Percentiles rank a stretch among this genome's conserved stretches.
Evolutionary conservation across 2,888 invertebrate species (phyloP).

Genomic region (Synergus itoensis): DNA sequence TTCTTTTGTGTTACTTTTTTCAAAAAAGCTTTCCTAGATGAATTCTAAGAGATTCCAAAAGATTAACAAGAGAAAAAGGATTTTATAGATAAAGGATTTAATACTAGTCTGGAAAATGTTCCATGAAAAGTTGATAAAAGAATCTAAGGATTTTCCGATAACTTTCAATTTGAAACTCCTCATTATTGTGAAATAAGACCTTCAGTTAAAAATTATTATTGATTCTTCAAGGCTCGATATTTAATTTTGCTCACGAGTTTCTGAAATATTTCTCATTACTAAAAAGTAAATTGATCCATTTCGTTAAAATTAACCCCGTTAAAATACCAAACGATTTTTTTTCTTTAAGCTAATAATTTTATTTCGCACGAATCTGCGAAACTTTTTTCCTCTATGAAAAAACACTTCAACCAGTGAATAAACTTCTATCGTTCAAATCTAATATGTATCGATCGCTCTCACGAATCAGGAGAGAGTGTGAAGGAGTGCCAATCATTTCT

Average conservation of each 20-base stretch:
- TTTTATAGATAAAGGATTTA: too few species aligned
- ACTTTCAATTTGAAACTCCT: too few species aligned
- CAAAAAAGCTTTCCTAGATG: too few species aligned
- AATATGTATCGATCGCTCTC: conserved; percentile 44
- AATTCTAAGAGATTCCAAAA: too few species aligned
- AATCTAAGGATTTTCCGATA: too few species aligned
- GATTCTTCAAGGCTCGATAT: not conserved
- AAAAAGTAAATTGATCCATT: not conserved
- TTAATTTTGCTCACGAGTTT: not conserved
- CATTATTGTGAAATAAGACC: too few species aligned
- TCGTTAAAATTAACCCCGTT: not conserved
- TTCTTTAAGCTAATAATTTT: conserved; percentile 12
- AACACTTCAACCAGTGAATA: conserved; percentile 26
- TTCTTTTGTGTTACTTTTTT: too few species aligned
- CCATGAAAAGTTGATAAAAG: too few species aligned
- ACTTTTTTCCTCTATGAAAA: not conserved
- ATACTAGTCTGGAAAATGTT: too few species aligned
- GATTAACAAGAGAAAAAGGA: too few species aligned
- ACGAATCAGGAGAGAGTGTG: conserved; percentile 35
- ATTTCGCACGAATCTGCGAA: conserved; percentile 11
- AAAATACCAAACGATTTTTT: not conserved
- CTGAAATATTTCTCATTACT: not conserved
- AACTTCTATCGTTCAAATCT: conserved; percentile 31
- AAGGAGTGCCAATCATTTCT: conserved; percentile 51
- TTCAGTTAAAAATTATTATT: not conserved